Conservation (phyloP, 2,888 invertebrate genomes). For the Drosophila nr. perissopoda region DNA sequence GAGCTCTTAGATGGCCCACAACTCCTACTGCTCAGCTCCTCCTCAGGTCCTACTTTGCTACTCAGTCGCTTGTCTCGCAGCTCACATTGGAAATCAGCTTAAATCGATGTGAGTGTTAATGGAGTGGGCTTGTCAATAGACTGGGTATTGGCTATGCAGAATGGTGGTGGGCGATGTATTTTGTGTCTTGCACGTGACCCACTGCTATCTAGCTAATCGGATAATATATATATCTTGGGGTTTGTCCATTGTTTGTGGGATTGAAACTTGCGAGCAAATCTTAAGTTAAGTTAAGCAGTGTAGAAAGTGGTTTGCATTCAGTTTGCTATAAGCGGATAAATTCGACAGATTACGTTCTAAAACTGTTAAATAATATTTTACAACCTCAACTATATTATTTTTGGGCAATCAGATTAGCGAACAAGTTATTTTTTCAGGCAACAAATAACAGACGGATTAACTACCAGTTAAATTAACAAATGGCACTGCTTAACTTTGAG, state of each 20-base stretch:
- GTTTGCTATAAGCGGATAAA: not conserved
- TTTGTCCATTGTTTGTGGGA: conserved; percentile 12
- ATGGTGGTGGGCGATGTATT: not conserved
- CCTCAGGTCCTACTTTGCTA: conserved; percentile 13
- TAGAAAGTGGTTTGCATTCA: conserved; percentile 2
- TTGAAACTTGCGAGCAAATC: conserved; percentile 19
- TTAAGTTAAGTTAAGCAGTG: conserved; percentile 1
- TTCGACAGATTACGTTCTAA: not conserved
- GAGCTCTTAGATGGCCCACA: not conserved
- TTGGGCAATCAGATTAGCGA: not conserved
- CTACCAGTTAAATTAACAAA: not conserved
- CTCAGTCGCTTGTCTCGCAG: conserved; percentile 29
- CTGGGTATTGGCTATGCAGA: conserved; percentile 2
- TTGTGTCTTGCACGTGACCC: conserved; percentile 28
- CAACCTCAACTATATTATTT: not conserved
- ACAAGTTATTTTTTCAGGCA: not conserved
- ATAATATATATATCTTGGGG: conserved; percentile 37
- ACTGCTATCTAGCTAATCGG: conserved; percentile 38
- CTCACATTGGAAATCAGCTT: conserved; percentile 56
- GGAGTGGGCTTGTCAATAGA: conserved; percentile 36
- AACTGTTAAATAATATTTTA: not conserved
- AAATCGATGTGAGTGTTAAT: conserved; percentile 62
- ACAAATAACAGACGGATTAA: not conserved
- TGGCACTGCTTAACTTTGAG: not conserved
- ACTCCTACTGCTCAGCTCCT: conserved; percentile 4